These are phyloP conservation scores for Dryocosmus kuriphilus DNA, from an alignment of 2,888 invertebrate genomes.

Conservation along the genomic window DNA sequence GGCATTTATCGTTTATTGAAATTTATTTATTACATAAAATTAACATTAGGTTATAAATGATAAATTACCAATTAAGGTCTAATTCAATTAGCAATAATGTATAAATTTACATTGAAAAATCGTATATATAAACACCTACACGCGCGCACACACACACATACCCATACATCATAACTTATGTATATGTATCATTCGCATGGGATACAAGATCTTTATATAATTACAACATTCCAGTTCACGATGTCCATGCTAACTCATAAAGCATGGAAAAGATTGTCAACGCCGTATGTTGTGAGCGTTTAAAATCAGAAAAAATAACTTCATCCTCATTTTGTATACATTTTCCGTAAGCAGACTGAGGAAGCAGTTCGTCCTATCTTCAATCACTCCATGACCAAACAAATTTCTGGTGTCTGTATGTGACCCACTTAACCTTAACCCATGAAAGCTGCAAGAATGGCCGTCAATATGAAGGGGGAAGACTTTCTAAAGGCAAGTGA, in stretches of 20 bases:
- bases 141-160: too few relatives aligned
- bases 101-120: too few relatives aligned
- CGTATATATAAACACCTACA: too few relatives aligned
- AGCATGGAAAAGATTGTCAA: neutral
- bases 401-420: constrained; percentile 8
- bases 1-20: too few relatives aligned
- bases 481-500: neutral
- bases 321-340: constrained; percentile 29
- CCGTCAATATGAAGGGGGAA: neutral
- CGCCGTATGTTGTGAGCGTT: constrained; percentile 36
- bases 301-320: constrained; percentile 42
- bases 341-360: constrained; percentile 25
- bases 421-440: constrained; percentile 20
- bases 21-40: too few relatives aligned
- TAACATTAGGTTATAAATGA: too few relatives aligned
- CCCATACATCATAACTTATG: too few relatives aligned
- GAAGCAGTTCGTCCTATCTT: constrained; percentile 21
- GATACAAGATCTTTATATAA: constrained; percentile 16
- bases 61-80: too few relatives aligned
- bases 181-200: too few relatives aligned
- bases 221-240: neutral
- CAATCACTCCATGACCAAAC: constrained; percentile 14
- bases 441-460: constrained; percentile 4
- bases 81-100: too few relatives aligned
- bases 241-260: constrained; percentile 20